Percentiles rank a stretch among this genome's conserved stretches.
phyloP scores from a whole-genome alignment of 2,797 vertebrate genomes.

The Danio tinwini region DNA sequence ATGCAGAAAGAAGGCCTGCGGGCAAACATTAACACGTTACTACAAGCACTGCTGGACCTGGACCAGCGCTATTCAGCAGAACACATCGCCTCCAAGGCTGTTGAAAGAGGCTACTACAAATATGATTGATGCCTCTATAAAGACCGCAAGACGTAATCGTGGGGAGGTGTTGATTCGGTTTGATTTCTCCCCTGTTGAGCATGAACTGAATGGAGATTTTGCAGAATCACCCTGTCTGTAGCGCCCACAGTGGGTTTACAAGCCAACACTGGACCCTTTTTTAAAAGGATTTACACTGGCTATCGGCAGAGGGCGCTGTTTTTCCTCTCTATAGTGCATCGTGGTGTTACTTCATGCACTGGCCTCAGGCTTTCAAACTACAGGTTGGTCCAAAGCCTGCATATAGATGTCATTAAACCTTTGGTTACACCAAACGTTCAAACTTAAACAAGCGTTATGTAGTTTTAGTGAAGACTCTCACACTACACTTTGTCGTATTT shows the following conservation, averaged over 20 bases:
- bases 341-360: conserved; percentile 74
- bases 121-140: conserved; percentile 61
- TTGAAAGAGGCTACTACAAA: conserved; percentile 76
- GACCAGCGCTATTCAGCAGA: conserved; percentile 82
- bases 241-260: conserved; percentile 32
- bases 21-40: conserved; percentile 80
- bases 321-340: conserved; percentile 57
- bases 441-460: conserved; percentile 9
- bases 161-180: conserved; percentile 24
- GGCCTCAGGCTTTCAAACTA: conserved; percentile 70
- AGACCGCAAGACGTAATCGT: background rate
- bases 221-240: conserved; percentile 43
- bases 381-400: conserved; percentile 44
- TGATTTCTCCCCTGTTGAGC: conserved; percentile 6
- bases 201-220: conserved; percentile 11
- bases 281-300: conserved; percentile 76
- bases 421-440: background rate
- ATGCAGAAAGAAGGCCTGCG: conserved; percentile 81
- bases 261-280: conserved; percentile 62
- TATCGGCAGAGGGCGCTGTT: conserved; percentile 70
- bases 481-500: conserved; percentile 27
- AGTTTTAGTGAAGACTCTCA: background rate
- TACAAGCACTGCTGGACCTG: conserved; percentile 75
- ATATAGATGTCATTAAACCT: background rate
- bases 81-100: conserved; percentile 74